Evolutionary conservation across 2,113 vertebrate genomes (phyloP).

Genomic region (Merops nubicus): DNA sequence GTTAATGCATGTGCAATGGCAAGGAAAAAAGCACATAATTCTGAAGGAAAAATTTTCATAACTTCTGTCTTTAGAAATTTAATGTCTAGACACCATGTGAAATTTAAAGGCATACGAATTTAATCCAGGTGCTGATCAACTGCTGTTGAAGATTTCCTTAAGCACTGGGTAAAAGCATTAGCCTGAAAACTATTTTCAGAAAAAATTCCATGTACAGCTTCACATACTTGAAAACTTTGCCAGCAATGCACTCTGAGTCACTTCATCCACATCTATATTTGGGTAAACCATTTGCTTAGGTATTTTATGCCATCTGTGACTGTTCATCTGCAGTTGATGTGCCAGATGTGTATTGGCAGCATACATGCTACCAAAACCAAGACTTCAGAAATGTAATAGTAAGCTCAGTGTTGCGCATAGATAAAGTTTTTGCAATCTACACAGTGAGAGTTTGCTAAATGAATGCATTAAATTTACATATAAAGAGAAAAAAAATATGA

Average conservation of each 20-base stretch:
- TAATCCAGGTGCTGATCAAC: neutral
- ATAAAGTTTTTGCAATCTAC: neutral
- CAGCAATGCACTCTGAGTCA: neutral
- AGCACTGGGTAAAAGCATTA: neutral
- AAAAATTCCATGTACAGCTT: neutral
- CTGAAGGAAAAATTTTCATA: too few relatives aligned
- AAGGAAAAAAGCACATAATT: neutral
- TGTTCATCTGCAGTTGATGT: conserved; percentile 33
- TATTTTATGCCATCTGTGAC: conserved; percentile 52
- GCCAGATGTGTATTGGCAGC: conserved; percentile 53
- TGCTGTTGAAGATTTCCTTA: neutral
- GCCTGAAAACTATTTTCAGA: neutral
- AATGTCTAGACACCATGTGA: neutral
- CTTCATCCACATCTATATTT: conserved; percentile 10
- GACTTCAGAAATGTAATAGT: neutral
- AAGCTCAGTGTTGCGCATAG: neutral
- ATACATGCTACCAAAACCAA: neutral
- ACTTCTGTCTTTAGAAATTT: neutral
- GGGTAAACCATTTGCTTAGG: conserved; percentile 40
- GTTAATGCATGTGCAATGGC: neutral
- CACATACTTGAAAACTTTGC: neutral
- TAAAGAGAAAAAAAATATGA: neutral
- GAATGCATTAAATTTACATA: neutral
- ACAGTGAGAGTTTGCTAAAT: neutral
- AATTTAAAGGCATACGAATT: neutral